Conservation (phyloP, 1,140 invertebrate species). For the Papilio polyxenes region DNA sequence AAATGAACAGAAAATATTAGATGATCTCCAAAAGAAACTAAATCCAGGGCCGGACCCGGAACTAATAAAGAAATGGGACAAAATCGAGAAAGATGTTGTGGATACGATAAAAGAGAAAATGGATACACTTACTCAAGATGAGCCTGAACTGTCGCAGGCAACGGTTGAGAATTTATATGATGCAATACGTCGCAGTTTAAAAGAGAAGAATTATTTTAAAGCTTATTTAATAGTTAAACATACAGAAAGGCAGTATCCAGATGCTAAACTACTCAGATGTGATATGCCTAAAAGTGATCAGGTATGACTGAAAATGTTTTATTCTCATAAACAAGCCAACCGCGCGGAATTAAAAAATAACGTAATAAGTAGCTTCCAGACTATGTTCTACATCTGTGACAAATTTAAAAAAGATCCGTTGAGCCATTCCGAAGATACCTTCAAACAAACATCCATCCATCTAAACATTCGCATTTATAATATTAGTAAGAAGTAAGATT, state of each 20-base stretch:
- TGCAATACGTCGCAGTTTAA: constrained; percentile 66
- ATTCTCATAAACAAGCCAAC: not conserved
- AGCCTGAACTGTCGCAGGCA: constrained; percentile 71
- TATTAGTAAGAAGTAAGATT: too few species aligned
- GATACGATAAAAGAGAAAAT: constrained; percentile 71
- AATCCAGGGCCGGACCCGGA: constrained; percentile 72
- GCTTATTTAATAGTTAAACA: constrained; percentile 76
- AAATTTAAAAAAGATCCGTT: too few species aligned
- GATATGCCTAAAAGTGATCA: constrained; percentile 78
- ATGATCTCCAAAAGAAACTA: constrained; percentile 81
- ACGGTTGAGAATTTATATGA: constrained; percentile 73
- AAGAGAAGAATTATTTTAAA: constrained; percentile 73
- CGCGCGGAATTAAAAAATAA: too few species aligned
- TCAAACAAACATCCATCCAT: too few species aligned
- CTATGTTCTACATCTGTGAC: too few species aligned
- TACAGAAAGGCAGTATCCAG: constrained; percentile 73
- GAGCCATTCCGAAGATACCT: too few species aligned
- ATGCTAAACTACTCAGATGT: constrained; percentile 73
- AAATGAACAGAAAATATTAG: constrained; percentile 82
- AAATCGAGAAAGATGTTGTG: constrained; percentile 69
- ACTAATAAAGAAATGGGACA: constrained; percentile 73
- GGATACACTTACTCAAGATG: constrained; percentile 73
- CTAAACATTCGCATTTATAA: too few species aligned
- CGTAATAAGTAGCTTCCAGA: too few species aligned
- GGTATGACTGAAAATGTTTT: constrained; percentile 49